Evolutionary conservation across 2,113 vertebrate genomes (phyloP).

Genomic region (Psilopsiagon aurifrons): DNA sequence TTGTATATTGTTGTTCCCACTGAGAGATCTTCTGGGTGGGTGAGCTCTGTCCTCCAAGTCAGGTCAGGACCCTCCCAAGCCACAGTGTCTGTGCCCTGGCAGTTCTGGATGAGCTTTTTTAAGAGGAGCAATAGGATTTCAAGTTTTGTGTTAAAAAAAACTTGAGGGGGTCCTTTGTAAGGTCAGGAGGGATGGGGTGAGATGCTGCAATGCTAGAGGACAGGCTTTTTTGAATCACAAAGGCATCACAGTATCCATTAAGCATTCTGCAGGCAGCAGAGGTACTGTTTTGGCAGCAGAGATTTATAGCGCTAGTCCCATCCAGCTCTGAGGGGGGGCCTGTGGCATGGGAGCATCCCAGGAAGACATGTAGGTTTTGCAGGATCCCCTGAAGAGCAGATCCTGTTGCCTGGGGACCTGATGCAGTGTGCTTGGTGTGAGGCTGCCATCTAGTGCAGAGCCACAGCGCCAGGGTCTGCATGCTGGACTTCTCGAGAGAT

Average conservation of each 20-base stretch:
- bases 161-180: neutral
- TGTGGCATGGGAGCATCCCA: rapidly evolving
- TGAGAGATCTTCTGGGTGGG: neutral
- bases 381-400: neutral
- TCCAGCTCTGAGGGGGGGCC: neutral
- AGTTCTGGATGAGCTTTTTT: neutral
- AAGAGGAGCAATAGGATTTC: neutral
- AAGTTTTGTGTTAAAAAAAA: neutral
- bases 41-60: neutral
- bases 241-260: rapidly evolving
- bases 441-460: constrained; percentile 50
- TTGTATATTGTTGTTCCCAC: neutral
- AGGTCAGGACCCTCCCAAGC: neutral
- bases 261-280: neutral
- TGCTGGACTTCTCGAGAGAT: neutral
- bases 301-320: neutral
- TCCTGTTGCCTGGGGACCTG: neutral
- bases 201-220: neutral
- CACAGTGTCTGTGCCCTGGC: neutral
- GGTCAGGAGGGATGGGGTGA: neutral
- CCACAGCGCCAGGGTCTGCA: rapidly evolving
- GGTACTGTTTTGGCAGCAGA: rapidly evolving
- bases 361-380: neutral
- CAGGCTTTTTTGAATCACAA: neutral
- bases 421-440: rapidly evolving